Base-by-base conservation (phyloP, 1,140 invertebrate genomes). In the Caenorhabditis remanei region DNA sequence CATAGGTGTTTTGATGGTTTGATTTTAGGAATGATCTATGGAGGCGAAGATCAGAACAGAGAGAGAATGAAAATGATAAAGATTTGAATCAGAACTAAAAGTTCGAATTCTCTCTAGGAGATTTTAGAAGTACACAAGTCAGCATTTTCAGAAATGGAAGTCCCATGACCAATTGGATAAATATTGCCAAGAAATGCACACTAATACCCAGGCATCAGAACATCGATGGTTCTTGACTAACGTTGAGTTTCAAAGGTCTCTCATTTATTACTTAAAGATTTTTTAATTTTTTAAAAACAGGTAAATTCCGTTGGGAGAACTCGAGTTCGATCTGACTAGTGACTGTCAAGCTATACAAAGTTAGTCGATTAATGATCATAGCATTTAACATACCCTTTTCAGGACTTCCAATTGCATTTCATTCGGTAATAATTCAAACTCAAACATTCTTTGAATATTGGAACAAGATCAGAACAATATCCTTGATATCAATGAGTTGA, bases 1-100 rank as follows among this genome's bases (percentile, higher is more conserved):
- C 16, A 46, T 40, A 71, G 41, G 65, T 71, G 65, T 71, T 71
- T 71, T 71, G 65, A 71, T 71, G 65, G 65, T 71, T 71, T 71
- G 65, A 71, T 71, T 71, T 71, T 43, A 32, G n/a, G 40, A 46
- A 43, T 71, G 65, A 71, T 71, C 65, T 71, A 5, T 71, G 65
- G 41, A 71, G 65, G 65, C 8, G n/a, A 65, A 65, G 24, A 65
- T 65, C 61, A 41, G 40, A 65, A 65, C 9, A 63, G 24, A 32
- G 14, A 46, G 4, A 19, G 4, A 46, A 71, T 9, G 65, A 6
- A n/a, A 71, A 43, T 16, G 14, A 5, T 6, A 43, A 7, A 11
- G 65, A 71, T 19, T 7, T 43, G 40, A 1, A 19, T 11, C 4
- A 53, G 9, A 14, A 53, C 50, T 16, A 53, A 53, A 53, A 6